phyloP scores from a whole-genome alignment of 2,888 invertebrate species.

The Pachliopta kotzebuea region DNA sequence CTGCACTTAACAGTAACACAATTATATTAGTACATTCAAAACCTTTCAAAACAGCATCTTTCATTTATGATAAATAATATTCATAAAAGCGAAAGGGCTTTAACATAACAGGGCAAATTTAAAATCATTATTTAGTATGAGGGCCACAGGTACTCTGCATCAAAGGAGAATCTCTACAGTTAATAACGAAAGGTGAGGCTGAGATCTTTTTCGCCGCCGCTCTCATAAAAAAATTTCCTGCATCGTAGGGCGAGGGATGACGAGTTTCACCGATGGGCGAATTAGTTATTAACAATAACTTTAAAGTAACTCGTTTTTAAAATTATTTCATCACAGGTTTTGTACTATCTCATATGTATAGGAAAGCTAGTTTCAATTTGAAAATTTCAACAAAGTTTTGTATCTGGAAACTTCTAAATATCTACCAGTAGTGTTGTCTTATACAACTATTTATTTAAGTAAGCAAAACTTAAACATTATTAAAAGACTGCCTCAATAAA shows the following conservation, averaged over 20 bases:
- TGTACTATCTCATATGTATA: no score
- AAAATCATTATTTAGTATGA: constrained; percentile 67
- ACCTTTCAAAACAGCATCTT: not conserved
- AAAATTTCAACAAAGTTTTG: no score
- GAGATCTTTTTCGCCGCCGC: constrained; percentile 61
- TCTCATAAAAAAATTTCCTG: constrained; percentile 58
- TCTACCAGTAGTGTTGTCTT: no score
- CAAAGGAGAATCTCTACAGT: constrained; percentile 63
- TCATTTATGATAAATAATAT: constrained; percentile 33
- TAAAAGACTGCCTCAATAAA: constrained; percentile 39
- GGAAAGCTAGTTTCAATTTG: no score
- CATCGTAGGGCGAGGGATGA: constrained; percentile 43
- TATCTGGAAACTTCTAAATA: no score
- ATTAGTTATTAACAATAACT: not conserved
- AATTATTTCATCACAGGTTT: no score
- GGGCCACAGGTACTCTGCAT: constrained; percentile 58
- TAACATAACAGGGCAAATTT: constrained; percentile 58
- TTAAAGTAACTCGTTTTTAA: not conserved
- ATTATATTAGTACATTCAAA: not conserved
- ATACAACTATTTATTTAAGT: no score
- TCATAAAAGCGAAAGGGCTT: constrained; percentile 43
- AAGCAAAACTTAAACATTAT: no score
- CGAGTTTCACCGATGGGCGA: not conserved
- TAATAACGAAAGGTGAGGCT: constrained; percentile 73
- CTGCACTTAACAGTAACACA: no score